phyloP scores from a whole-genome alignment of 2,888 invertebrate species.

The Nasonovia ribisnigri region DNA sequence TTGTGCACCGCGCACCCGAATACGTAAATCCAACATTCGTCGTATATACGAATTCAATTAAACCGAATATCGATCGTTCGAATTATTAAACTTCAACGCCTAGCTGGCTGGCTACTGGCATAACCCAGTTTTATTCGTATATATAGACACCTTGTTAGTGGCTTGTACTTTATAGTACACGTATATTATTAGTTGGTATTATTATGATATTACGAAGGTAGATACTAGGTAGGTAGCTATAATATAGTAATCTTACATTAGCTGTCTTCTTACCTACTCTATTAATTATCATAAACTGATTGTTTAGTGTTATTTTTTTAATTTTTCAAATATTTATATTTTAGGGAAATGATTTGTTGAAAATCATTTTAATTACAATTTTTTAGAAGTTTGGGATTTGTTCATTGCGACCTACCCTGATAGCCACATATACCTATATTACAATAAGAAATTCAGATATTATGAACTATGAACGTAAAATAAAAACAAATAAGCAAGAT shows the following conservation, averaged over 20 bases:
- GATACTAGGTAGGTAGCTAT: not conserved
- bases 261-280: not conserved
- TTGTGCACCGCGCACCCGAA: not conserved
- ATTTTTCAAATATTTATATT: not conserved
- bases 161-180: not conserved
- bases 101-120: not conserved
- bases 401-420: no score
- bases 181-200: no score
- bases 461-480: not conserved
- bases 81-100: not conserved
- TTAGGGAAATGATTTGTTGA: not conserved
- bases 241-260: not conserved
- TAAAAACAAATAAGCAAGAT: not conserved
- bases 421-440: no score
- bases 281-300: not conserved
- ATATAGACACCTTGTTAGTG: not conserved
- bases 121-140: not conserved
- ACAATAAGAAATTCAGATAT: not conserved
- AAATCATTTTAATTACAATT: not conserved
- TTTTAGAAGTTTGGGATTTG: not conserved
- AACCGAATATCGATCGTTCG: constrained; percentile 2
- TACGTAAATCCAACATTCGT: not conserved
- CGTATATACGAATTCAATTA: not conserved
- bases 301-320: not conserved
- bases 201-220: no score